Evolutionary conservation across 2,888 invertebrate genomes (phyloP).

Genomic region (Megalurothrips usitatus): DNA sequence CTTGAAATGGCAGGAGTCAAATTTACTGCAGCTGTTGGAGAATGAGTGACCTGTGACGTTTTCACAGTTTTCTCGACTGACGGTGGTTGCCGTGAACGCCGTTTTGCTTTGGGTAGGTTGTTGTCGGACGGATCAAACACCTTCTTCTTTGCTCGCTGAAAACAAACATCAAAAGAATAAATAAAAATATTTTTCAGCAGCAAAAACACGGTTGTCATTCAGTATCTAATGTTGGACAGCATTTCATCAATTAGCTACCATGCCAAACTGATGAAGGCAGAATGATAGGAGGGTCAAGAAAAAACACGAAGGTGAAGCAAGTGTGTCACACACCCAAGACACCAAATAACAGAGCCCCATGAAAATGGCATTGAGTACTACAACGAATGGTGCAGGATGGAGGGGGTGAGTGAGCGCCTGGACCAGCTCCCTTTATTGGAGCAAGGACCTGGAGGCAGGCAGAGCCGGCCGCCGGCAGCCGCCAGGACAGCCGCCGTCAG

Average conservation of each 20-base stretch:
- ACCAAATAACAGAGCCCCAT: not conserved
- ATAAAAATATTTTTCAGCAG: not conserved
- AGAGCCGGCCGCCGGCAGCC: no score
- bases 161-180: conserved; percentile 33
- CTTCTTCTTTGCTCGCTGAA: conserved; percentile 66
- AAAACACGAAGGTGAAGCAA: not conserved
- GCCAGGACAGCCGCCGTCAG: no score
- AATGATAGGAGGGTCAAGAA: no score
- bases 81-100: conserved; percentile 62
- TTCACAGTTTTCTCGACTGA: conserved; percentile 50
- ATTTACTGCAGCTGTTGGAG: not conserved
- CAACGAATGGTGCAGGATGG: no score
- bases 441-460: no score
- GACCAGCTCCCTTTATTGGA: no score
- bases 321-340: not conserved
- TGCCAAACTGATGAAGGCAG: no score
- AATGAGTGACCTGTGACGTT: conserved; percentile 30
- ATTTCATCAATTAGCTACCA: not conserved
- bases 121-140: conserved; percentile 84
- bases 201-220: not conserved
- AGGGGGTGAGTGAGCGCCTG: not conserved
- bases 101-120: conserved; percentile 66
- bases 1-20: not conserved
- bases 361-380: not conserved
- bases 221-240: not conserved